A percentile compares a stretch with the other conserved stretches of the same genome.
Conservation (phyloP, 2,888 invertebrate genomes). For the Xylophagus ater region DNA sequence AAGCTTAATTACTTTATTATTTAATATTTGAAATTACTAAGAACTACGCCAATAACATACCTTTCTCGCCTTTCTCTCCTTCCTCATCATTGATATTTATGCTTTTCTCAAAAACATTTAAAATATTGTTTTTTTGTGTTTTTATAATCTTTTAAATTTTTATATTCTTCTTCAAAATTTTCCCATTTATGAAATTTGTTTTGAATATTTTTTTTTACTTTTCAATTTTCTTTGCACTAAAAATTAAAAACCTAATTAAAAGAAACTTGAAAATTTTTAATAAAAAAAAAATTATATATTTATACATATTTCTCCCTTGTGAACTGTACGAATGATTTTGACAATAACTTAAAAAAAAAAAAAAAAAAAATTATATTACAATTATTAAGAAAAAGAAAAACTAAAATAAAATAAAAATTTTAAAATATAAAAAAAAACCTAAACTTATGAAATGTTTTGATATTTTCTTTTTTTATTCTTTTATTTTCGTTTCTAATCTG, state of each 20-base stretch:
- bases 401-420: conserved; percentile 4
- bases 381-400: conserved; percentile 4
- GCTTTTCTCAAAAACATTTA: conserved; percentile 14
- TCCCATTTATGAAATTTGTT: too few relatives aligned
- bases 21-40: conserved; percentile 11
- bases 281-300: conserved; percentile 7
- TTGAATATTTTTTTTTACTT: too few relatives aligned
- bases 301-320: conserved; percentile 16
- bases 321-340: conserved; percentile 23
- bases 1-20: too few relatives aligned
- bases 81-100: too few relatives aligned
- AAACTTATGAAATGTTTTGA: too few relatives aligned
- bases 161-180: conserved; percentile 3
- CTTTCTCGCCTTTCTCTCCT: too few relatives aligned
- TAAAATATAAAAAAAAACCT: too few relatives aligned
- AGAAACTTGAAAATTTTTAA: too few relatives aligned
- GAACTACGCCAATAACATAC: conserved; percentile 21
- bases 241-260: too few relatives aligned
- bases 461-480: too few relatives aligned
- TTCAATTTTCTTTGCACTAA: neutral
- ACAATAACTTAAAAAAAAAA: conserved; percentile 20
- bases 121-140: conserved; percentile 1
- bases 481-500: too few relatives aligned
- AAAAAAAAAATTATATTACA: conserved; percentile 9
- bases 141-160: neutral